Evolutionary conservation across 2,888 invertebrate genomes (phyloP).

Genomic region (Drosophila pseudotakahashii): DNA sequence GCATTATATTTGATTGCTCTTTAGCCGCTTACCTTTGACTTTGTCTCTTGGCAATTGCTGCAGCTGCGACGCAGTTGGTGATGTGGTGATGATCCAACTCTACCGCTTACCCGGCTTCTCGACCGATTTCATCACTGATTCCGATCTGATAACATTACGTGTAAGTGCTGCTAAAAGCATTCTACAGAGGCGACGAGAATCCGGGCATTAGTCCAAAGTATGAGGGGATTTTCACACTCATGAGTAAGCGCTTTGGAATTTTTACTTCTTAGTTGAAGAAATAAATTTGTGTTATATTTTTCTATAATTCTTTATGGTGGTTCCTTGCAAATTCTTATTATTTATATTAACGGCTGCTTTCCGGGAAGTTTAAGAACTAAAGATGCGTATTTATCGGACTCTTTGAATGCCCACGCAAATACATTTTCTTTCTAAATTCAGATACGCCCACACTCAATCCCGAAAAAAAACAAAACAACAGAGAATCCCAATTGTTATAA

Average conservation of each 20-base stretch:
- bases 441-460: neutral
- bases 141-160: constrained; percentile 28
- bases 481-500: neutral
- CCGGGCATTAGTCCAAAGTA: neutral
- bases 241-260: constrained; percentile 14
- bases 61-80: constrained; percentile 25
- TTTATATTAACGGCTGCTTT: neutral
- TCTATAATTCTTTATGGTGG: neutral
- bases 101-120: constrained; percentile 26
- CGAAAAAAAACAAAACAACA: neutral
- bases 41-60: constrained; percentile 17
- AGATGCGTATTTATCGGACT: neutral
- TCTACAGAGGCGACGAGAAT: constrained; percentile 3
- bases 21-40: constrained; percentile 28
- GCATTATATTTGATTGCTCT: constrained; percentile 1
- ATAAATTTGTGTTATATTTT: neutral
- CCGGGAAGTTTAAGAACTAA: neutral
- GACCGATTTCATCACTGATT: constrained; percentile 24
- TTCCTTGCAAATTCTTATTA: neutral
- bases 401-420: neutral
- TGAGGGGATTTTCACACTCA: constrained; percentile 3
- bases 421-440: neutral
- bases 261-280: neutral
- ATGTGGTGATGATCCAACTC: constrained; percentile 38
- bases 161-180: constrained; percentile 35